Evolutionary conservation across 2,797 vertebrate genomes (phyloP).

Genomic region (Adelosebastes latens): DNA sequence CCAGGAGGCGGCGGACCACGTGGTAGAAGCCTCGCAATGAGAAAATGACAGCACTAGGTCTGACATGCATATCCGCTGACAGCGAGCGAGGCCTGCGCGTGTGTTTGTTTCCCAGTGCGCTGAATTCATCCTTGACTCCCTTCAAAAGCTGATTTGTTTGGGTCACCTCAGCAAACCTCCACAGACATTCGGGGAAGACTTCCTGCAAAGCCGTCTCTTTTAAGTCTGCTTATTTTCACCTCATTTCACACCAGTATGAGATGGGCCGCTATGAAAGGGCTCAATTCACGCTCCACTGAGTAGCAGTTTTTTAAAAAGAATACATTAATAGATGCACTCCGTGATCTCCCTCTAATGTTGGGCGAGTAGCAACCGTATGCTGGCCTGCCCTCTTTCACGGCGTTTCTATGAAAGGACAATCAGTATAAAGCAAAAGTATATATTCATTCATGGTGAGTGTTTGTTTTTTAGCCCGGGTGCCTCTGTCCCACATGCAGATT

Average conservation of each 20-base stretch:
- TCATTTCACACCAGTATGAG: slow-evolving; percentile 82
- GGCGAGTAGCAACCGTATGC: slow-evolving; percentile 46
- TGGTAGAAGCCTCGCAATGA: slow-evolving; percentile 41
- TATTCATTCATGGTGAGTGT: slow-evolving; percentile 70
- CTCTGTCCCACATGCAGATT: slow-evolving; percentile 65
- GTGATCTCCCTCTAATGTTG: slow-evolving; percentile 59
- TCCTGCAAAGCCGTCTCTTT: slow-evolving; percentile 76
- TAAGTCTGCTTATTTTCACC: slow-evolving; percentile 77
- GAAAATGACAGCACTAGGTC: slow-evolving; percentile 53
- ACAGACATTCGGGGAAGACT: slow-evolving; percentile 62
- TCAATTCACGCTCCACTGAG: slow-evolving; percentile 74
- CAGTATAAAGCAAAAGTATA: slow-evolving; percentile 59
- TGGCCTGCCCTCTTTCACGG: slow-evolving; percentile 45
- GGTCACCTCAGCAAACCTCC: slow-evolving; percentile 77
- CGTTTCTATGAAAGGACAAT: slow-evolving; percentile 42
- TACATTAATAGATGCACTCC: slow-evolving; percentile 74
- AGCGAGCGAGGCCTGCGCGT: slow-evolving; percentile 35
- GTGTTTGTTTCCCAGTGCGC: slow-evolving; percentile 62
- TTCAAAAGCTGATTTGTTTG: slow-evolving; percentile 80
- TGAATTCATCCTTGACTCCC: slow-evolving; percentile 74
- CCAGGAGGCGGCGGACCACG: slow-evolving; percentile 41
- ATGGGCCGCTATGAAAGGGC: slow-evolving; percentile 74
- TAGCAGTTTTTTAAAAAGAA: slow-evolving; percentile 74
- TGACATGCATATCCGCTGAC: slow-evolving; percentile 68
- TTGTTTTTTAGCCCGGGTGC: slow-evolving; percentile 63